Evolutionary conservation across 2,113 vertebrate species (phyloP).

Genomic region (Brachyhypopomus gauderio): DNA sequence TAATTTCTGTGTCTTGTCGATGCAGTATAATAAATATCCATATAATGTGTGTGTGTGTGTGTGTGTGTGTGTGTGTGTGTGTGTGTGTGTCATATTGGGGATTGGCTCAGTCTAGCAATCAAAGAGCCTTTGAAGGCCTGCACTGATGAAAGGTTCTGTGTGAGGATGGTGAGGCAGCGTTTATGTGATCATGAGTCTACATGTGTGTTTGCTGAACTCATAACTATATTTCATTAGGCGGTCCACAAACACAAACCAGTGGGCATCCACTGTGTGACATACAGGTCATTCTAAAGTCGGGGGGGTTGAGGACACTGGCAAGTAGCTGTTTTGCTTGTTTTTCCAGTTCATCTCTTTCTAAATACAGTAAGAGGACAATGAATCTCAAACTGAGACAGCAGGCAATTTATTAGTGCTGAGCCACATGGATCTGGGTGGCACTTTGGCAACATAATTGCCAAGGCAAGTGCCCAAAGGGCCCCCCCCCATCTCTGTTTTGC

Average conservation of each 20-base stretch:
- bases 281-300: constrained; percentile 8
- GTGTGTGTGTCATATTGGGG: background rate
- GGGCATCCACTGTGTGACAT: background rate
- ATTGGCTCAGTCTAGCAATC: constrained; percentile 34
- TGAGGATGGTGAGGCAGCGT: constrained; percentile 1
- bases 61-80: constrained; percentile 25
- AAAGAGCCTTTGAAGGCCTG: constrained; percentile 35
- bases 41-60: background rate
- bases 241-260: background rate
- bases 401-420: constrained; percentile 49
- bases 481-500: constrained; percentile 2
- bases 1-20: background rate
- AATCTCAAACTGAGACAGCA: constrained; percentile 42
- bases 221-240: constrained; percentile 21
- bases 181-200: background rate
- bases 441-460: constrained; percentile 54
- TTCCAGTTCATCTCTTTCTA: constrained; percentile 43
- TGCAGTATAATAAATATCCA: background rate
- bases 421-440: constrained; percentile 45
- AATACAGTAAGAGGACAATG: constrained; percentile 40
- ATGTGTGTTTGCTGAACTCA: background rate
- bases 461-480: constrained; percentile 34
- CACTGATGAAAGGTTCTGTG: background rate
- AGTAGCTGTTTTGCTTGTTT: constrained; percentile 37
- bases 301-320: constrained; percentile 23